phyloP scores from a whole-genome alignment of 2,113 vertebrate genomes.

The Ornithorhynchus anatinus region DNA sequence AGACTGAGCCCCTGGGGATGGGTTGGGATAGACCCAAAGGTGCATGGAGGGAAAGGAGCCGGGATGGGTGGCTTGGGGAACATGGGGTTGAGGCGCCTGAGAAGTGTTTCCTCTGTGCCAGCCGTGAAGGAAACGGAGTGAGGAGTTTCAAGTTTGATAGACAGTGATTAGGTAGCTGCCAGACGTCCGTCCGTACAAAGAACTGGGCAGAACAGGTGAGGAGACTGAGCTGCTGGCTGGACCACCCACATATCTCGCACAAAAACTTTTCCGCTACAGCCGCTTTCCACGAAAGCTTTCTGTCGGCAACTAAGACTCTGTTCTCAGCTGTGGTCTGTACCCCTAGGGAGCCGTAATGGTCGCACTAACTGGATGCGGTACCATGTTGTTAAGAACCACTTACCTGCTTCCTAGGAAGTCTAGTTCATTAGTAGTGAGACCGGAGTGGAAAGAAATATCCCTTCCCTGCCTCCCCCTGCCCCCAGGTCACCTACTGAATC shows the following conservation, averaged over 20 bases:
- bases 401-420: neutral
- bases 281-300: neutral
- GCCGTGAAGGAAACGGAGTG: accelerated
- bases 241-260: neutral
- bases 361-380: neutral
- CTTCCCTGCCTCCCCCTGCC: neutral
- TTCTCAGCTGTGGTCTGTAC: neutral
- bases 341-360: neutral
- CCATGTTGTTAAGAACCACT: neutral
- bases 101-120: constrained; percentile 4
- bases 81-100: neutral
- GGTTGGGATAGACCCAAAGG: constrained; percentile 23
- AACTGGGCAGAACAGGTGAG: accelerated
- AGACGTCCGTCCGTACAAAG: neutral
- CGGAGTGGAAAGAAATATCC: neutral
- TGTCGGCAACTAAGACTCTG: neutral
- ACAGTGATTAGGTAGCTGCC: neutral
- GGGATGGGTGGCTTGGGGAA: neutral
- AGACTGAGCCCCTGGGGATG: constrained; percentile 6
- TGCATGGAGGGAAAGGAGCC: constrained; percentile 6
- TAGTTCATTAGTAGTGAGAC: neutral
- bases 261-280: neutral
- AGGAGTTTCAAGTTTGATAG: neutral
- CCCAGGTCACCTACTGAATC: neutral
- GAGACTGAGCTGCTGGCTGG: accelerated